Conservation (phyloP, 2,113 vertebrate species). For the Tychaedon coryphoeus region DNA sequence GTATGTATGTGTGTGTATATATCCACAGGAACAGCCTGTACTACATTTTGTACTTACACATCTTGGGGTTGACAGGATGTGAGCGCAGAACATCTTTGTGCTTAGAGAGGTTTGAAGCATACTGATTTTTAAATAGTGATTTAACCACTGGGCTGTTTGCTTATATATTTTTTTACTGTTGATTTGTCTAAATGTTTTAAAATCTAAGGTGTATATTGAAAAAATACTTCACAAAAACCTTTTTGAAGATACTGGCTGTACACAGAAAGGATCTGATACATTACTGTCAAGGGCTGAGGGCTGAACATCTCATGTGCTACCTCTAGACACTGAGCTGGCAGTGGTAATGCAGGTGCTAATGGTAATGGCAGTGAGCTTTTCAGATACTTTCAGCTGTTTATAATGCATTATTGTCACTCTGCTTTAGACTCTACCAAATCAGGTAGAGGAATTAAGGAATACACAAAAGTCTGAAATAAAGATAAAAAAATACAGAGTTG, state of each 20-base stretch:
- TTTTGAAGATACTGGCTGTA: not conserved
- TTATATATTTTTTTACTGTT: not conserved
- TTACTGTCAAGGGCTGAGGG: not conserved
- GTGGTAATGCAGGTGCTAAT: not conserved
- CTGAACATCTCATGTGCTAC: not conserved
- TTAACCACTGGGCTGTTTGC: not conserved
- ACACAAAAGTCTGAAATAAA: not conserved
- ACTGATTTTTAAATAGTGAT: not conserved
- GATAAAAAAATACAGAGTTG: not conserved
- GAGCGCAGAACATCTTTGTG: not conserved
- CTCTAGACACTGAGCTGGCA: not conserved
- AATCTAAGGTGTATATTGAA: not conserved
- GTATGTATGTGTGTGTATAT: fast-evolving
- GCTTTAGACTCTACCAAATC: not conserved
- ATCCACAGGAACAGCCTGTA: not conserved
- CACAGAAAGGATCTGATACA: not conserved
- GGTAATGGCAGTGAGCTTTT: not conserved
- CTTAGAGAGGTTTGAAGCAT: not conserved
- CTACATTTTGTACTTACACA: not conserved
- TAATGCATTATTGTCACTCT: not conserved
- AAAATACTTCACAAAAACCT: not conserved
- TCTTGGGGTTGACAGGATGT: not conserved
- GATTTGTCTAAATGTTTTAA: not conserved
- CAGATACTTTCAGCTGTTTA: not conserved
- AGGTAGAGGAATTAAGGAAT: not conserved